Evolutionary conservation across 1,140 invertebrate species (phyloP), one percentile per base, ranked within the genome.

Genomic region (Ceratoteleas bidentatus): DNA sequence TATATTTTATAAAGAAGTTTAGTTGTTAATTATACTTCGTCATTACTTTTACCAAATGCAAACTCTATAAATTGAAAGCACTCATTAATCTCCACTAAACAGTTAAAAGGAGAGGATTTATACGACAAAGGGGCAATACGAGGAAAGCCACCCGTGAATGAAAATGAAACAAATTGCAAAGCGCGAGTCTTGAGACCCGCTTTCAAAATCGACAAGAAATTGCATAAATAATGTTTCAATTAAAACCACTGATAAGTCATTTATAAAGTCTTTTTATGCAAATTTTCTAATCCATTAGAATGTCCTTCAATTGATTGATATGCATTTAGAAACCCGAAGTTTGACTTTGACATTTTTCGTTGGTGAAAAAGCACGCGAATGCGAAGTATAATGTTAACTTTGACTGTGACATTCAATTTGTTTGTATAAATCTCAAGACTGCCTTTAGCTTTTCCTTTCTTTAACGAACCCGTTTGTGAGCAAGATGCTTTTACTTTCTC

Each of bases 401-500:
- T 68, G 49, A 75, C 57, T 65, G 33, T 65, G 64, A 66, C 47
- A 70, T 75, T 56, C 70, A 62, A 80, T 60, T 80, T 68, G 68
- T 75, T 81, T 81, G 72, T 52, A 50, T 79, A 68, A 61, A 73
- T 24, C 10, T 36, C 13, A 58, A 52, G 61, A 47, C 68, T 32
- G 50, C 9, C 38, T 54, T 16, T 36, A 74, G 77, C 77, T 81
- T 81, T 81, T 81, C 77, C 77, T 81, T 81, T 81, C 77, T 81
- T 74, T 81, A 81, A 68, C 65, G 64, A 79, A 68, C 76, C 34
- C 68, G 68, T 68, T 79, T 61, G 38, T 66, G 40, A 54, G 53
- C 68, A 54, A 69, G 64, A 61, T 74, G 64, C 77, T 81, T 81
- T 81, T 81, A 81, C 77, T 81, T 81, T 81, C 77, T 81, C 70